phyloP scores from a whole-genome alignment of 2,888 invertebrate species.

The Drosophila dives region DNA sequence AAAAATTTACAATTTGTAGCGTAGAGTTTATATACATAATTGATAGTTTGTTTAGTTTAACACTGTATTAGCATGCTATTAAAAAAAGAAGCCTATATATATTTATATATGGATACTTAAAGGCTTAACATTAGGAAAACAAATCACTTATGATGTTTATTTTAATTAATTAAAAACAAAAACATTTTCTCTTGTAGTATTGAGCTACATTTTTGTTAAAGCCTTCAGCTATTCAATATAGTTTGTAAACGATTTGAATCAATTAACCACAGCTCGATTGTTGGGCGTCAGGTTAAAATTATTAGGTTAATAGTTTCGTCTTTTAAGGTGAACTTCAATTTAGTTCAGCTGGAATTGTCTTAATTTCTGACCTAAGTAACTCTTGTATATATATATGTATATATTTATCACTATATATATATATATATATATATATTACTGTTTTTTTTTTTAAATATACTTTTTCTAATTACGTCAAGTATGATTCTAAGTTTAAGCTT shows the following conservation, averaged over 20 bases:
- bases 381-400: neutral
- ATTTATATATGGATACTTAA: conserved; percentile 14
- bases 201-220: conserved; percentile 17
- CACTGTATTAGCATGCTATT: conserved; percentile 49
- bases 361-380: conserved; percentile 13
- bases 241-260: neutral
- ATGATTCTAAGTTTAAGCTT: conserved; percentile 13
- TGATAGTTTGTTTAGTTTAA: conserved; percentile 38
- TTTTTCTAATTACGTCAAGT: conserved; percentile 18
- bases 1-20: conserved; percentile 32
- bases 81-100: conserved; percentile 14
- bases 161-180: conserved; percentile 34
- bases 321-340: conserved; percentile 29
- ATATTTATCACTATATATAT: neutral
- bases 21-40: conserved; percentile 35
- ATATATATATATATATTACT: conserved; percentile 1
- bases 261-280: conserved; percentile 10
- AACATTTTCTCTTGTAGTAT: conserved; percentile 23
- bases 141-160: conserved; percentile 41
- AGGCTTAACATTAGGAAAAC: conserved; percentile 32
- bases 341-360: conserved; percentile 22
- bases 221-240: conserved; percentile 6
- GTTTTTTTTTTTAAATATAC: conserved; percentile 1
- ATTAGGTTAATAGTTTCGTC: conserved; percentile 7
- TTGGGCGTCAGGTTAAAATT: conserved; percentile 17